Evolutionary conservation across 2,797 vertebrate genomes (phyloP), one percentile per base, ranked within the genome.

Genomic region (Epinephelus coioides): DNA sequence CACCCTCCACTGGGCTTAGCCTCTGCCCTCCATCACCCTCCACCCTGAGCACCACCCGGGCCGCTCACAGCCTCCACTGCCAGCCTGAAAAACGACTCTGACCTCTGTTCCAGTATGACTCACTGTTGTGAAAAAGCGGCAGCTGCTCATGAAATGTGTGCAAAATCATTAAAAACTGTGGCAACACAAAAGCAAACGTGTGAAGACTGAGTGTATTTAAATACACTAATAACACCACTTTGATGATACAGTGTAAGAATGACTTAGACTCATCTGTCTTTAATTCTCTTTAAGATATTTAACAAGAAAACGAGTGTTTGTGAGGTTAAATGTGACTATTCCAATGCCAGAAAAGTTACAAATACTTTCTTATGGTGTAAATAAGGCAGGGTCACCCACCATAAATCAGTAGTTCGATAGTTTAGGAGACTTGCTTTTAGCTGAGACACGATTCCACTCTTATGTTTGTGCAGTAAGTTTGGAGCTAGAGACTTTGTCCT

Each of bases 1-100:
- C 84, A 88, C 84, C 78, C 85, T 89, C 83, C 70, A 60, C 74
- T 78, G 76, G 74, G 62, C 81, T 76, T 67, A 47, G 69, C 67
- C 73, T 75, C 75, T 79, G 56, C 71, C 79, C 86, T 84, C 62
- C 60, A 81, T 66, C 81, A 79, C 51, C 60, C 72, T 78, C 43
- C 76, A 72, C 55, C 81, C 38, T 30, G 73, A 61, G 38, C 69
- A 27, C 47, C 40, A 55, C 71, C 54, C 13, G 19, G 40, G 40
- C 53, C 0, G 6, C 44, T 75, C 61, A 10, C 60, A 43, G 44
- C 68, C 56, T 57, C 78, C 55, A 30, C 69, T 27, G 55, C 62
- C 51, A 69, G 53, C n/a, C 59, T 30, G 43, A 81, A 70, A 60
- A 72, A 61, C 51, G 51, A 46, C 65, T 67, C 62, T 50, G 72